Evolutionary conservation across 2,113 vertebrate genomes (phyloP).

Genomic region (Mola mola): DNA sequence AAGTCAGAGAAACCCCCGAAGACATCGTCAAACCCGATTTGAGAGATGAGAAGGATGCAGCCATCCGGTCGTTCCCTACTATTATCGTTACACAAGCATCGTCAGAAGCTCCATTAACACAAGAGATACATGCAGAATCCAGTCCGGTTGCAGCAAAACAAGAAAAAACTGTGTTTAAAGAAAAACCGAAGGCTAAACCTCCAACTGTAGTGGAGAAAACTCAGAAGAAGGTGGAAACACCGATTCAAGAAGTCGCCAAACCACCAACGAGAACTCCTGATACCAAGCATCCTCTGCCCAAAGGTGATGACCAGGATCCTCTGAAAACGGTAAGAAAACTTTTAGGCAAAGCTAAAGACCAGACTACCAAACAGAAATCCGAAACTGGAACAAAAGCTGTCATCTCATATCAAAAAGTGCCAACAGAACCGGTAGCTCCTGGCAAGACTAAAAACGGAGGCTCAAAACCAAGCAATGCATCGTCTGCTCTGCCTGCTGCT

Average conservation of each 20-base stretch:
- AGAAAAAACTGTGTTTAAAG: slow-evolving; percentile 16
- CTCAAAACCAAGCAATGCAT: slow-evolving; percentile 14
- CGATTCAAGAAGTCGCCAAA: slow-evolving; percentile 47
- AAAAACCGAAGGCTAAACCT: slow-evolving; percentile 48
- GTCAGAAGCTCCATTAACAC: slow-evolving; percentile 19
- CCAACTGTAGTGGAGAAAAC: slow-evolving; percentile 25
- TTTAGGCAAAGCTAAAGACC: slow-evolving; percentile 61
- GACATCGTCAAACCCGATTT: slow-evolving; percentile 14
- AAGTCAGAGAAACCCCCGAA: slow-evolving; percentile 41
- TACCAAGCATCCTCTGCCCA: slow-evolving; percentile 34
- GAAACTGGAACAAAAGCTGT: slow-evolving; percentile 28
- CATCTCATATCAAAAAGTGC: slow-evolving; percentile 24
- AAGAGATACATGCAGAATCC: slow-evolving; percentile 14
- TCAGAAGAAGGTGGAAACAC: slow-evolving; percentile 31
- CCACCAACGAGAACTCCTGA: slow-evolving; percentile 50
- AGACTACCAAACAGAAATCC: slow-evolving; percentile 24
- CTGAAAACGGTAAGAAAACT: slow-evolving; percentile 55
- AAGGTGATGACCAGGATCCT: slow-evolving; percentile 40
- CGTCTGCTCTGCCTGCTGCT: slow-evolving; percentile 5
- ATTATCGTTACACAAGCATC: slow-evolving; percentile 62
- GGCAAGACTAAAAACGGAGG: slow-evolving; percentile 14
- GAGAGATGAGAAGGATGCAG: slow-evolving; percentile 8
- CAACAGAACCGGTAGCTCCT: slow-evolving; percentile 31
- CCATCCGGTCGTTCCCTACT: slow-evolving; percentile 29
- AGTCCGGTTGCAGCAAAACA: slow-evolving; percentile 33